phyloP scores from a whole-genome alignment of 2,113 vertebrate genomes.

The Semnornis frantzii region DNA sequence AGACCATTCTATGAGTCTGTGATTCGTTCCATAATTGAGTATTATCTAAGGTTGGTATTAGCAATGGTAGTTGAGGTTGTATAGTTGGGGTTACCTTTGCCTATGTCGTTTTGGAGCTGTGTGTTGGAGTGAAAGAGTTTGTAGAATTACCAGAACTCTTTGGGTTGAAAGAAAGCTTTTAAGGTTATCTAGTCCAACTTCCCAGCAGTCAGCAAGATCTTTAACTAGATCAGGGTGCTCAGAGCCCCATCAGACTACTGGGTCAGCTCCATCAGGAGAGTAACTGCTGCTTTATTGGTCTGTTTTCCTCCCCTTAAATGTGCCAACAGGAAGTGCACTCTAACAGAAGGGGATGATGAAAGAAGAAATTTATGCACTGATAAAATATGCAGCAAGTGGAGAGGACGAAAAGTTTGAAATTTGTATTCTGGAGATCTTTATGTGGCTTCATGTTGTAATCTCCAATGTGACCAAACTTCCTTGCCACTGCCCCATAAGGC shows the following conservation, averaged over 20 bases:
- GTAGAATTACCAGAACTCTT: too few relatives aligned
- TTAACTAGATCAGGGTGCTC: too few relatives aligned
- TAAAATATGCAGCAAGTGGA: background rate
- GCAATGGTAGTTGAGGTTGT: background rate
- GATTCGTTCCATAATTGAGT: background rate
- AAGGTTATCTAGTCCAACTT: too few relatives aligned
- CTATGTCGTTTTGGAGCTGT: background rate
- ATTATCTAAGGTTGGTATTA: background rate
- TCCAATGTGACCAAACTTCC: background rate
- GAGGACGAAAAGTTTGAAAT: background rate
- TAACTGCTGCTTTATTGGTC: background rate
- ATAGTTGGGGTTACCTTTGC: background rate
- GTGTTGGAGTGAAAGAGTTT: background rate
- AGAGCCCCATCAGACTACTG: too few relatives aligned
- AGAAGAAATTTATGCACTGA: background rate
- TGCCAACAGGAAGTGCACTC: background rate
- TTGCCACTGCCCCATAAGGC: background rate
- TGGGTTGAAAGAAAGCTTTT: too few relatives aligned
- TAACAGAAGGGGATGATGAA: background rate
- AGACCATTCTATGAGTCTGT: too few relatives aligned
- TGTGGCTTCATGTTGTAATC: background rate
- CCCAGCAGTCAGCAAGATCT: too few relatives aligned
- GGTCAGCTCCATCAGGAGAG: background rate
- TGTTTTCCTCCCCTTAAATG: background rate
- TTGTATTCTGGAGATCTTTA: background rate